These are phyloP conservation scores for Podarcis muralis DNA, from an alignment of 2,113 vertebrate genomes.

Conservation along the genomic window DNA sequence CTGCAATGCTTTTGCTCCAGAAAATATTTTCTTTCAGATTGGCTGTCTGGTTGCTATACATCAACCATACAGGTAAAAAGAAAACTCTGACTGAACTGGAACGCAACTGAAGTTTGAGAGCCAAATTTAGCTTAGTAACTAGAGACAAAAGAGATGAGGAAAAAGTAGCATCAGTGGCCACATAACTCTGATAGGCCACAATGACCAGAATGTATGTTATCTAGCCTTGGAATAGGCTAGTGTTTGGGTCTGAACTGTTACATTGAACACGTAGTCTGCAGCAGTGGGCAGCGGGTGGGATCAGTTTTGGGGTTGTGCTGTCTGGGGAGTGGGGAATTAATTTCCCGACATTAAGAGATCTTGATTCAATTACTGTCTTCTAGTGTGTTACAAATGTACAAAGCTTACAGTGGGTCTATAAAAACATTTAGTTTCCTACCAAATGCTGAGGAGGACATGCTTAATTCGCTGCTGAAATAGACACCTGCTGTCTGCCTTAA, in stretches of 20 bases:
- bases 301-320: background rate
- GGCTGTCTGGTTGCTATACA: background rate
- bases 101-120: background rate
- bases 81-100: background rate
- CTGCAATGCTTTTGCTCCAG: background rate
- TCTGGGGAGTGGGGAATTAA: background rate
- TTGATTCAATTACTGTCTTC: background rate
- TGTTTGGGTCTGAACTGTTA: background rate
- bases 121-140: background rate
- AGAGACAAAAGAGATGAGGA: background rate
- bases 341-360: background rate
- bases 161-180: background rate
- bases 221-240: background rate
- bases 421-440: background rate
- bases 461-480: background rate
- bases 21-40: background rate
- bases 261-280: background rate
- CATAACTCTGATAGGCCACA: background rate
- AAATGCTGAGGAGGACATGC: background rate
- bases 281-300: no score
- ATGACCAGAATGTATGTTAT: no score
- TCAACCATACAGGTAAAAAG: background rate
- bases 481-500: background rate
- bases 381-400: background rate
- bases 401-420: background rate